Evolutionary conservation across 1,140 invertebrate genomes (phyloP).

Genomic region (Meloidogyne hapla): DNA sequence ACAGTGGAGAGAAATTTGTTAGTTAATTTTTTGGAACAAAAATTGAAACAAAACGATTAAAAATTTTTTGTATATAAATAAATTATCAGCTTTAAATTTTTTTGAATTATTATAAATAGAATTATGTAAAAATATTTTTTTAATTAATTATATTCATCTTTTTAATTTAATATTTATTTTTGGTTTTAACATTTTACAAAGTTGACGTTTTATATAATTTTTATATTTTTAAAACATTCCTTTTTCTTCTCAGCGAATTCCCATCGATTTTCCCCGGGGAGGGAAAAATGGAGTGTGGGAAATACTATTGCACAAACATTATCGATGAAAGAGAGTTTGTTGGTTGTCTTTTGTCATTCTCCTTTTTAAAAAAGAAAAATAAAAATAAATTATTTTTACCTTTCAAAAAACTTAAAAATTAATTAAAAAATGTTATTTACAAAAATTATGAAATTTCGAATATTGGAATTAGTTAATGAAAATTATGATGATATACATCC

Average conservation of each 20-base stretch:
- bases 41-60: not conserved
- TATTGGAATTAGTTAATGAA: not conserved
- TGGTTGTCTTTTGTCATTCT: not conserved
- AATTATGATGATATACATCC: not conserved
- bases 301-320: not conserved
- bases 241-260: not conserved
- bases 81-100: too few relatives aligned
- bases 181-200: not conserved
- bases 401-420: not conserved
- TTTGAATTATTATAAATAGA: too few relatives aligned
- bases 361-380: not conserved
- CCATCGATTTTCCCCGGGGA: constrained; percentile 14
- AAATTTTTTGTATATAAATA: not conserved
- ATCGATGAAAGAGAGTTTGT: not conserved
- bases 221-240: not conserved
- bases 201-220: not conserved
- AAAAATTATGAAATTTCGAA: constrained; percentile 4
- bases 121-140: too few relatives aligned
- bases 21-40: constrained; percentile 2
- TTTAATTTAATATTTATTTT: too few relatives aligned
- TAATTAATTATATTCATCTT: too few relatives aligned
- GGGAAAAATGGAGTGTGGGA: not conserved
- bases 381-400: not conserved
- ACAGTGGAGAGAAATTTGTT: constrained; percentile 16
- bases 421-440: constrained; percentile 1